Base-by-base conservation (phyloP, 2,797 vertebrate genomes). In the Aulostomus chinensis region DNA sequence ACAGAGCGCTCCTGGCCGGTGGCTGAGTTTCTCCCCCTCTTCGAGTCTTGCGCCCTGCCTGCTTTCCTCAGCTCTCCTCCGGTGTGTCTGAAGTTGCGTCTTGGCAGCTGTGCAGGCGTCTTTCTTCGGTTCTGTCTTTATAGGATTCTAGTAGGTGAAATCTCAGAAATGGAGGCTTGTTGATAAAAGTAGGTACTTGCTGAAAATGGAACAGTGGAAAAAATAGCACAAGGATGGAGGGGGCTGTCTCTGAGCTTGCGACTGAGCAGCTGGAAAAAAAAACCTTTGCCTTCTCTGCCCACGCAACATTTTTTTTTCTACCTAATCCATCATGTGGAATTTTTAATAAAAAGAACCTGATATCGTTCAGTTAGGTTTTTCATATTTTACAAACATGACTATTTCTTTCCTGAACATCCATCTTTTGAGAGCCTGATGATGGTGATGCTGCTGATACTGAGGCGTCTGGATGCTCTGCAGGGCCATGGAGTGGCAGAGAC, bases 151-250 rank as follows among this genome's bases (percentile, higher is more conserved):
- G 46, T 30, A n/a, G n/a, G n/a, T n/a, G n/a, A n/a, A n/a, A n/a
- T n/a, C n/a, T n/a, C n/a, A n/a, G n/a, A n/a, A n/a, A n/a, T n/a
- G 59, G 9, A 9, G 17, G 9, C 24, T 4, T 22, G 17, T 28
- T 18, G 40, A 25, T 48, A 9, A n/a, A 54, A 60, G 37, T 30
- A 42, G 38, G 17, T 50, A n/a, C 18, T 59, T 13, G 17, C 41
- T 40, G 24, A 45, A 57, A 57, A 36, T 30, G 37, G 12, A 53
- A 24, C 32, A 48, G 25, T 25, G 11, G 7, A 31, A 31, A 18
- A 31, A 14, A 21, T 10, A 15, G 13, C n/a, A 2, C 14, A 10
- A 8, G 26, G 36, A 57, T 21, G 16, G 11, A 49, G 22, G 25
- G 35, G 48, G 35, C 14, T 38, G 6, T 39, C 15, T 34, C 3